Conservation (phyloP, 2,888 invertebrate species). For the Disparrhopalites patrizii region DNA sequence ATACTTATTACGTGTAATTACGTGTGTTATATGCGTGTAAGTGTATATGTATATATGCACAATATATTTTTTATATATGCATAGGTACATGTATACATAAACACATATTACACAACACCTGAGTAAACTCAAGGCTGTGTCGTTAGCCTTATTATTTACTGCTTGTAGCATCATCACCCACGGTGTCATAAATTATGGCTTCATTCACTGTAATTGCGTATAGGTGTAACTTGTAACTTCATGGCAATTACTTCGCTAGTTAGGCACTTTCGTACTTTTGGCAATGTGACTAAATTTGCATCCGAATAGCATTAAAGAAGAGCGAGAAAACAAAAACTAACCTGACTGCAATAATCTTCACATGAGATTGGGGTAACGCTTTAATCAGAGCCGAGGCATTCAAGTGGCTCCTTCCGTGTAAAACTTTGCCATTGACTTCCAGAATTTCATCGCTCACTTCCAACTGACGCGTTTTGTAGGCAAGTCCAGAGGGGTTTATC, state of each 20-base stretch:
- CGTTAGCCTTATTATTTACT: too few species aligned
- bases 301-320: not conserved
- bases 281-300: too few species aligned
- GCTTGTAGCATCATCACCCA: too few species aligned
- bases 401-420: conserved; percentile 91
- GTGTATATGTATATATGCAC: not conserved
- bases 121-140: not conserved
- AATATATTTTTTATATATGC: not conserved
- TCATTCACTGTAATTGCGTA: too few species aligned
- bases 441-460: conserved; percentile 78
- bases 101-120: not conserved
- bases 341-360: conserved; percentile 84
- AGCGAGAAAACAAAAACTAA: conserved; percentile 52
- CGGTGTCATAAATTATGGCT: too few species aligned
- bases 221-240: not conserved
- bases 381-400: conserved; percentile 96
- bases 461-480: conserved; percentile 68
- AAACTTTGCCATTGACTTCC: conserved; percentile 76
- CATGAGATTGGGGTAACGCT: conserved; percentile 59
- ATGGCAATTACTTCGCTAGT: too few species aligned
- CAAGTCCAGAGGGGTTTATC: conserved; percentile 79
- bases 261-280: too few species aligned
- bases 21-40: too few species aligned
- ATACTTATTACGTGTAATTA: too few species aligned
- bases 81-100: not conserved